Percentiles rank a stretch among this genome's conserved stretches.
Evolutionary conservation across 2,888 invertebrate species (phyloP).

Genomic region (Oligia latruncula): DNA sequence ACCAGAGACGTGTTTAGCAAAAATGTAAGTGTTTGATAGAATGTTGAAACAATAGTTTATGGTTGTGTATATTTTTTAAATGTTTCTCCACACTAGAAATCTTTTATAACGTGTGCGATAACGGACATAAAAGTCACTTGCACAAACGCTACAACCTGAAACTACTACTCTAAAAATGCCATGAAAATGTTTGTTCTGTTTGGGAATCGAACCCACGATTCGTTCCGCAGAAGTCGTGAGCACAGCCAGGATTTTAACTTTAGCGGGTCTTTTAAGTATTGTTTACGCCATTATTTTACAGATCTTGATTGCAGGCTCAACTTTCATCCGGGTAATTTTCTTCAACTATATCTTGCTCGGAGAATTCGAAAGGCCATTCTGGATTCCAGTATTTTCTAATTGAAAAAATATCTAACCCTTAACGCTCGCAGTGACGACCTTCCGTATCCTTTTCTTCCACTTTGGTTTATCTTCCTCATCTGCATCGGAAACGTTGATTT

Average conservation of each 20-base stretch:
- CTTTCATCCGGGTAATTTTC: not conserved
- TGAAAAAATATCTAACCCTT: conserved; percentile 57
- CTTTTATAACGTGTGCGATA: not conserved
- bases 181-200: not conserved
- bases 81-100: not conserved
- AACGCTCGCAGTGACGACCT: conserved; percentile 45
- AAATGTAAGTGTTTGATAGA: not conserved
- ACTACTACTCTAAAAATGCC: not conserved
- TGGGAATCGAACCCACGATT: conserved; percentile 18
- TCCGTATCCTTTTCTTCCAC: conserved; percentile 56
- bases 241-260: not conserved
- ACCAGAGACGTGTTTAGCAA: not conserved
- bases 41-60: conserved; percentile 19
- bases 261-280: not conserved
- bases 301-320: not conserved
- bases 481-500: conserved; percentile 49
- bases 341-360: not conserved
- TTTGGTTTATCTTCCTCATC: conserved; percentile 57
- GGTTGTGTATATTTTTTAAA: not conserved
- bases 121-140: not conserved
- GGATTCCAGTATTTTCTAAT: conserved; percentile 37
- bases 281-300: not conserved
- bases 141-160: not conserved
- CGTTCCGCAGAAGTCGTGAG: not conserved
- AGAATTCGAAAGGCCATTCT: not conserved